Evolutionary conservation across 2,888 invertebrate genomes (phyloP).

Genomic region (Conus canariensis): DNA sequence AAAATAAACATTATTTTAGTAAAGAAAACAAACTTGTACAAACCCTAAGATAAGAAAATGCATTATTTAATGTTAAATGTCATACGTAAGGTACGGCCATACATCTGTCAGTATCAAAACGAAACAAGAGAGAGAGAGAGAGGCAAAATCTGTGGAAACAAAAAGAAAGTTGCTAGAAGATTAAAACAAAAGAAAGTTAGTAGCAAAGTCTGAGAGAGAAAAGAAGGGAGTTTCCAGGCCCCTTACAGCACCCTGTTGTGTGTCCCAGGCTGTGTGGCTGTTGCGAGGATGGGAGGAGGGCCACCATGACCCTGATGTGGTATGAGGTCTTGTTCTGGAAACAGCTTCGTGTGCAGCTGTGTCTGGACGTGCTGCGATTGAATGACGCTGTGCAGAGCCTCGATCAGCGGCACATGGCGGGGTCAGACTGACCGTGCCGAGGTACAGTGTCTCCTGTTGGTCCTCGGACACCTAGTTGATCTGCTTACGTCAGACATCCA

Average conservation of each 20-base stretch:
- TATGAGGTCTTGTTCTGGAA: conserved; percentile 7
- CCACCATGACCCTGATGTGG: conserved; percentile 7
- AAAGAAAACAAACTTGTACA: no score
- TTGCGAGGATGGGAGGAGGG: not conserved
- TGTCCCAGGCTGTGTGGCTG: conserved; percentile 10
- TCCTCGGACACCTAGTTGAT: no score
- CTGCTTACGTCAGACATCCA: no score
- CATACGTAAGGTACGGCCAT: no score
- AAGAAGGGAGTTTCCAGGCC: not conserved
- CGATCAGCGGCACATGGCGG: not conserved
- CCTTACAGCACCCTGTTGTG: not conserved
- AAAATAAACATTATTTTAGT: no score
- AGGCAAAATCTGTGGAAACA: not conserved
- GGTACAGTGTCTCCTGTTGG: not conserved
- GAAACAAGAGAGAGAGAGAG: no score
- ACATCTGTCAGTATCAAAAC: no score
- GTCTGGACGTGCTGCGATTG: not conserved
- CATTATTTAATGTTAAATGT: no score
- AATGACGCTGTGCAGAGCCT: not conserved
- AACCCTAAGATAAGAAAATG: no score
- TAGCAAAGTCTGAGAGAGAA: no score
- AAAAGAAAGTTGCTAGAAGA: not conserved
- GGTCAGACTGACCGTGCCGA: not conserved
- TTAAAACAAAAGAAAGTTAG: no score
- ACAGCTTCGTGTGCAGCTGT: not conserved